Base-by-base conservation (phyloP, 2,888 invertebrate genomes). In the Mellilla xanthometata region DNA sequence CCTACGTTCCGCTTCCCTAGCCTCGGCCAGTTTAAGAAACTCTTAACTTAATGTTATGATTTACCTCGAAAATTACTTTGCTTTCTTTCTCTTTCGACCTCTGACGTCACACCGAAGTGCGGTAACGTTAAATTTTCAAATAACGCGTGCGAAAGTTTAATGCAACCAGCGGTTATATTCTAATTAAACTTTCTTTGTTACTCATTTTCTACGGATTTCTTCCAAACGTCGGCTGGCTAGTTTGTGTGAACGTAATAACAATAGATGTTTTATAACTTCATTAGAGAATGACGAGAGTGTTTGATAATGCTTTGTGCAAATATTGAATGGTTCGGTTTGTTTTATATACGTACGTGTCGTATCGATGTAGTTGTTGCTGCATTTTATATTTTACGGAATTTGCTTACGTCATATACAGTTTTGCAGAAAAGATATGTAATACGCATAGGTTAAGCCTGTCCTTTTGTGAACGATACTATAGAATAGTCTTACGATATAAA, bases 331-430 rank as follows among this genome's bases (percentile, higher is more conserved):
- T 23, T 33, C 9, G 8, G 28, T 12, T n/a, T 12, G 13, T 5
- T 27, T 10, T 27, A 88, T 92, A 91, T 36, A 2, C 12, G n/a
- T 29, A 7, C 10, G 30, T 39, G 39, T 10, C 12, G 12, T 13
- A 27, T 19, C 15, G 3, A 19, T 19, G 15, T 6, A 19, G 6
- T 19, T 5, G 3, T 19, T 5, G 15, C 15, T 19, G 15, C 15
- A 19, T 5, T 19, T 19, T 19, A 6, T 19, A 5, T 19, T 19
- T 6, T 19, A 6, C 15, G 15, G 15, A 19, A 19, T n/a, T n/a
- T n/a, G n/a, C n/a, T n/a, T n/a, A n/a, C n/a, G n/a, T n/a, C n/a
- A n/a, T n/a, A n/a, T n/a, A n/a, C n/a, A n/a, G n/a, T n/a, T n/a
- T n/a, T n/a, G n/a, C n/a, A n/a, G n/a, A n/a, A n/a, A n/a, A n/a